A percentile compares a stretch with the other conserved stretches of the same genome.
Conservation (phyloP, 2,113 vertebrate genomes). For the Pipra filicauda region DNA sequence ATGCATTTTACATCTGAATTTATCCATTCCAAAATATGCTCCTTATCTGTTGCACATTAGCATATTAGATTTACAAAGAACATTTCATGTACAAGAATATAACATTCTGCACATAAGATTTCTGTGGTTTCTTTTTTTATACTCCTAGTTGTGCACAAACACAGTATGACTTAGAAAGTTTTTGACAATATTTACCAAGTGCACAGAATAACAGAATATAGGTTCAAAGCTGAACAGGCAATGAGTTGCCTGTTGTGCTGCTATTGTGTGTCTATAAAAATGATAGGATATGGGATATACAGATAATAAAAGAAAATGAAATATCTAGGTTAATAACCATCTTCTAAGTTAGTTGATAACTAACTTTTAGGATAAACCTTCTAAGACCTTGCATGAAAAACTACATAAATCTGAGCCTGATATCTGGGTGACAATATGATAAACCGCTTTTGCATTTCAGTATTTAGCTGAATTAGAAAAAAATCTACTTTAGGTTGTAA, state of each 20-base stretch:
- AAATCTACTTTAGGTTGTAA: background rate
- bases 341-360: background rate
- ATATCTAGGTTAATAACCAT: background rate
- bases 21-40: background rate
- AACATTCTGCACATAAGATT: background rate
- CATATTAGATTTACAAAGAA: background rate
- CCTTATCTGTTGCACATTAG: background rate
- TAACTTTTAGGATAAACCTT: background rate
- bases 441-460: background rate
- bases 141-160: background rate
- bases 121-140: background rate
- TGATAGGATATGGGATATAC: background rate
- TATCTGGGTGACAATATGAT: background rate
- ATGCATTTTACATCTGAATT: background rate
- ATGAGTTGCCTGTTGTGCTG: background rate
- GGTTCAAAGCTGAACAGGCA: background rate
- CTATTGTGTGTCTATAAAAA: background rate
- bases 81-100: background rate
- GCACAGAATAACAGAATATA: background rate
- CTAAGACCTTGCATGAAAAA: background rate
- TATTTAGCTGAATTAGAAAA: background rate
- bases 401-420: background rate
- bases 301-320: background rate
- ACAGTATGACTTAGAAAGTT: background rate
- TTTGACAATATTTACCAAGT: background rate